These are phyloP conservation scores for Metopia argyrocephala DNA, from an alignment of 2,888 invertebrate species.

Conservation along the genomic window DNA sequence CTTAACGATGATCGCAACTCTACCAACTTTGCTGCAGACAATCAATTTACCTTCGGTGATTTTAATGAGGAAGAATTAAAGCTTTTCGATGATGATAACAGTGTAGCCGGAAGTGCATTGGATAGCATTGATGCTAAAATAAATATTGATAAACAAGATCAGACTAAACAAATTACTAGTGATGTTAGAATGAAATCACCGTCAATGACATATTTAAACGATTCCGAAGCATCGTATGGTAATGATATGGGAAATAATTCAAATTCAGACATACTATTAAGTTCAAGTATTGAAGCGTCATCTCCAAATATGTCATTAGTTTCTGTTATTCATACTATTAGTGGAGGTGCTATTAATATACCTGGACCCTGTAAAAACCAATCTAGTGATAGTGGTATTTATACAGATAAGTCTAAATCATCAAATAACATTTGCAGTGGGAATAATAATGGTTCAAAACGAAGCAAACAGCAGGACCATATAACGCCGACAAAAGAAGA, in stretches of 20 bases:
- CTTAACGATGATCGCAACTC: conserved; percentile 80
- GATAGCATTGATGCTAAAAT: conserved; percentile 35
- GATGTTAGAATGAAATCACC: conserved; percentile 20
- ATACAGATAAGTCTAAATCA: conserved; percentile 60
- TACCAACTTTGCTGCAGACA: conserved; percentile 80
- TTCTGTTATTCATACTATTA: conserved; percentile 58
- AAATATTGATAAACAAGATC: background rate
- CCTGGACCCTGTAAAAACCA: conserved; percentile 69
- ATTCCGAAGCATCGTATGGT: conserved; percentile 69
- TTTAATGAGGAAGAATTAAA: conserved; percentile 78
- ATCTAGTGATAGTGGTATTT: conserved; percentile 73
- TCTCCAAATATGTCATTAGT: conserved; percentile 72
- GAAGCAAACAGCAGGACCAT: conserved; percentile 33
- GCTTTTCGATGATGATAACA: conserved; percentile 70
- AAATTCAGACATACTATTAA: conserved; percentile 70
- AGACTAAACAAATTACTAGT: conserved; percentile 5
- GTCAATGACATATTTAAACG: conserved; percentile 68
- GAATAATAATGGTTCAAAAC: conserved; percentile 46
- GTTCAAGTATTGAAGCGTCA: conserved; percentile 69
- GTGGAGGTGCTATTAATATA: conserved; percentile 60
- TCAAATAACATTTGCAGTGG: conserved; percentile 53
- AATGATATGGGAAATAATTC: conserved; percentile 68
- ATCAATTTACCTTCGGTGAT: conserved; percentile 85
- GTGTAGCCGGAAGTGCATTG: conserved; percentile 21
- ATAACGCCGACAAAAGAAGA: conserved; percentile 36